Conservation (phyloP, 2,113 vertebrate species). For the Bos indicus region DNA sequence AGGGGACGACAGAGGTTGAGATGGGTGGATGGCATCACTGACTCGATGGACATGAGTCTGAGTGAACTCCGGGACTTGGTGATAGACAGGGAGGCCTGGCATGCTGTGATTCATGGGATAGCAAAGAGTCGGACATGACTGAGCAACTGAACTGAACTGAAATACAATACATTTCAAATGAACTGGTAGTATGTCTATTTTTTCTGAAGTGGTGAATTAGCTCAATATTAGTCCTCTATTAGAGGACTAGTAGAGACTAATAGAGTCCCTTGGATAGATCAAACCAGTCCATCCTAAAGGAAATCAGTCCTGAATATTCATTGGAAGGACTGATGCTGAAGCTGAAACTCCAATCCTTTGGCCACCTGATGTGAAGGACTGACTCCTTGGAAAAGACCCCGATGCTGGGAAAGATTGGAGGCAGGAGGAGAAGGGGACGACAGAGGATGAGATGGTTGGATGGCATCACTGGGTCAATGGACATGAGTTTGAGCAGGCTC, state of each 20-base stretch:
- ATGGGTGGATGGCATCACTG: too few species aligned
- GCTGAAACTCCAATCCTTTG: not conserved
- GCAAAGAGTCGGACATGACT: too few species aligned
- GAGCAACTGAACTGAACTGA: not conserved
- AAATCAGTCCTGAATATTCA: not conserved
- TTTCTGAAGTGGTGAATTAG: not conserved
- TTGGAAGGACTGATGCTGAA: not conserved
- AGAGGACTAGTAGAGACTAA: not conserved
- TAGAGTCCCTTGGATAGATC: not conserved
- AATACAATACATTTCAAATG: not conserved
- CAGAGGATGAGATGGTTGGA: not conserved
- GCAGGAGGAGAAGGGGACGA: accelerated
- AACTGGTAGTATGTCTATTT: not conserved
- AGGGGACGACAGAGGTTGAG: too few species aligned
- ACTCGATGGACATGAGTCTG: too few species aligned
- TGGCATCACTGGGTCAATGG: not conserved
- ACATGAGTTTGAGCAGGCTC: not conserved
- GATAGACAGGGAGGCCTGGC: too few species aligned
- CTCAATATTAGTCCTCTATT: not conserved
- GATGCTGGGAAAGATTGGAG: not conserved
- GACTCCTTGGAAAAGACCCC: not conserved
- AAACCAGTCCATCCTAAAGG: not conserved
- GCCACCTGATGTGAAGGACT: not conserved
- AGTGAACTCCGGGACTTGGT: too few species aligned
- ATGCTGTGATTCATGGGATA: too few species aligned